Percentiles rank a stretch among this genome's conserved stretches.
phyloP scores from a whole-genome alignment of 2,113 vertebrate genomes.

The Reinhardtius hippoglossoides region DNA sequence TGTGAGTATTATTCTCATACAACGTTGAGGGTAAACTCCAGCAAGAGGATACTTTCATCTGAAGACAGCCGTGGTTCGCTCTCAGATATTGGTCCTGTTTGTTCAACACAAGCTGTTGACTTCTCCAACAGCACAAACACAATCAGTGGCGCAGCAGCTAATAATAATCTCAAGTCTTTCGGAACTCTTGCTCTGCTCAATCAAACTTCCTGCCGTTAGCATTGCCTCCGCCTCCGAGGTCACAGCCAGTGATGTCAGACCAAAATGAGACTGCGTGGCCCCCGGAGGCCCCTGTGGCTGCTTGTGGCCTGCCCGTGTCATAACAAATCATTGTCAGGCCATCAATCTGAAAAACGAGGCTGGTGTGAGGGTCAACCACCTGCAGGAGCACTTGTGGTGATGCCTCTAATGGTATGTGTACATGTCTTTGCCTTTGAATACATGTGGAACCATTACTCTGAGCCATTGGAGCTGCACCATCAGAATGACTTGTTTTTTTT shows the following conservation, averaged over 20 bases:
- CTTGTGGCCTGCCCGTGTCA: constrained; percentile 60
- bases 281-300: constrained; percentile 31
- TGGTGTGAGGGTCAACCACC: constrained; percentile 53
- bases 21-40: neutral
- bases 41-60: neutral
- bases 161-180: neutral
- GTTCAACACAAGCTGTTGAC: constrained; percentile 18
- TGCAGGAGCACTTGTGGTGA: constrained; percentile 69
- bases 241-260: constrained; percentile 62
- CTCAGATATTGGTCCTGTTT: constrained; percentile 33
- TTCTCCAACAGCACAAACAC: constrained; percentile 25
- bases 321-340: constrained; percentile 56
- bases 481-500: neutral
- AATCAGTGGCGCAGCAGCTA: neutral
- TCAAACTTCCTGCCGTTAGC: constrained; percentile 48
- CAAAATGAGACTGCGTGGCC: constrained; percentile 55
- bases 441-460: constrained; percentile 1
- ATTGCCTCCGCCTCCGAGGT: constrained; percentile 39
- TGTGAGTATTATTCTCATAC: too few species aligned
- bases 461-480: neutral
- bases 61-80: constrained; percentile 4
- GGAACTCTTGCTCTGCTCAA: constrained; percentile 34
- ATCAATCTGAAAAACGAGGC: constrained; percentile 38
- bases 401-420: constrained; percentile 37
- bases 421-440: constrained; percentile 35